A percentile compares a stretch with the other conserved stretches of the same genome.
phyloP scores from a whole-genome alignment of 1,140 invertebrate species.

The Panagrolaimus sp. region DNA sequence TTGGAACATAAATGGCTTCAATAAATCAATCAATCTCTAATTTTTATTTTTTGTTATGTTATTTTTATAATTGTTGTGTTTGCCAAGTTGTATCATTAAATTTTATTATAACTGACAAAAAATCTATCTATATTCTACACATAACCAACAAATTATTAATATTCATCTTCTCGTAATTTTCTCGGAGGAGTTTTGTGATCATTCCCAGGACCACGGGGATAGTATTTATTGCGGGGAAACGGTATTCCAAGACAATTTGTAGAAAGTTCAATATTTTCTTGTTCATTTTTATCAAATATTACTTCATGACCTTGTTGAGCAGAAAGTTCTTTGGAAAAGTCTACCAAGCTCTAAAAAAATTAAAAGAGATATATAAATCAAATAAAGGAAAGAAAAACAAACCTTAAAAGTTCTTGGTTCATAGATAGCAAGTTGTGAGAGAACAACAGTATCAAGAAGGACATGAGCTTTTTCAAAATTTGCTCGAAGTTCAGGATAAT shows the following conservation, averaged over 20 bases:
- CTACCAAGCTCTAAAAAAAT: constrained; percentile 46
- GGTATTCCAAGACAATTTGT: constrained; percentile 43
- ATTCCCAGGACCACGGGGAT: constrained; percentile 38
- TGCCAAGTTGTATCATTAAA: too few relatives aligned
- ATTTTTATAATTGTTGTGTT: too few relatives aligned
- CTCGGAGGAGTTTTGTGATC: constrained; percentile 46
- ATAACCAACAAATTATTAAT: constrained; percentile 9
- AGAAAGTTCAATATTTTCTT: constrained; percentile 40
- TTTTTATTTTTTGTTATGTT: too few relatives aligned
- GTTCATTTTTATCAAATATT: constrained; percentile 26
- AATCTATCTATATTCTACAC: neutral
- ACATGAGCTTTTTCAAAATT: constrained; percentile 51
- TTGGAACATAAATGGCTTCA: too few relatives aligned
- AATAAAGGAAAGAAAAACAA: constrained; percentile 19
- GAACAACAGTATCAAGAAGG: constrained; percentile 45
- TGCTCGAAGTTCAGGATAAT: constrained; percentile 39
- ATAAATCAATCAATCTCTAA: too few relatives aligned
- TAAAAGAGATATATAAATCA: neutral
- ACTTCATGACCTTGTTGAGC: constrained; percentile 38
- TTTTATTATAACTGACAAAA: constrained; percentile 7
- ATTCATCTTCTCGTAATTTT: constrained; percentile 50
- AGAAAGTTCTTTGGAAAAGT: constrained; percentile 50
- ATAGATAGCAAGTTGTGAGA: constrained; percentile 55
- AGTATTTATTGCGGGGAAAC: constrained; percentile 33
- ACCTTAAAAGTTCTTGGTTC: constrained; percentile 54